These are phyloP conservation scores for Tyrophagus putrescentiae DNA, from an alignment of 1,140 invertebrate species.

Conservation along the genomic window DNA sequence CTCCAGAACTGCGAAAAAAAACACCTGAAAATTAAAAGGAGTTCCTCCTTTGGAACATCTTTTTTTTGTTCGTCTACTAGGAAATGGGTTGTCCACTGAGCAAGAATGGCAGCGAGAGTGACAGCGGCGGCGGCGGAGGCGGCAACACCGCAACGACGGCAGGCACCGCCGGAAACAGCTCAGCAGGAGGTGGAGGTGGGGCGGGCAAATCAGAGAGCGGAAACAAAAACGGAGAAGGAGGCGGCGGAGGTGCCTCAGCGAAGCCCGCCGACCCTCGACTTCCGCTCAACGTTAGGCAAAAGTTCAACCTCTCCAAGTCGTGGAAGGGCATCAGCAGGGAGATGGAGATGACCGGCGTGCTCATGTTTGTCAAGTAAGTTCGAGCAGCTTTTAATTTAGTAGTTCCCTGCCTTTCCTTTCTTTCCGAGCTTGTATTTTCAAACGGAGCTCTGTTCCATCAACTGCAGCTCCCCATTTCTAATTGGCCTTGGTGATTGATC, in stretches of 20 bases:
- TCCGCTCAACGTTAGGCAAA: slow-evolving; percentile 66
- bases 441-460: slow-evolving; percentile 4
- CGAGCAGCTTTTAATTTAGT: background rate
- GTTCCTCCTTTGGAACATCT: no score
- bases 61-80: background rate
- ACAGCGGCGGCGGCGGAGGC: background rate
- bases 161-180: background rate
- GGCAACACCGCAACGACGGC: no score
- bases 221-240: background rate
- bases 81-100: slow-evolving; percentile 15
- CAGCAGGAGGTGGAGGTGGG: no score
- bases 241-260: background rate
- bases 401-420: background rate
- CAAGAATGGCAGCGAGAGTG: background rate
- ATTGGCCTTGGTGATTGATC: no score
- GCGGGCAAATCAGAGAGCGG: no score
- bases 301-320: slow-evolving; percentile 66
- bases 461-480: no score
- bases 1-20: no score
- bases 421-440: background rate
- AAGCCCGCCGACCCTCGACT: slow-evolving; percentile 53
- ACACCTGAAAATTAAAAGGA: no score
- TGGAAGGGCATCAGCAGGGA: slow-evolving; percentile 75
- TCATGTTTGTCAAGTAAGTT: slow-evolving; percentile 78
- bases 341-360: slow-evolving; percentile 68